phyloP scores from a whole-genome alignment of 2,797 vertebrate species.

The Enteromius fasciolatus region DNA sequence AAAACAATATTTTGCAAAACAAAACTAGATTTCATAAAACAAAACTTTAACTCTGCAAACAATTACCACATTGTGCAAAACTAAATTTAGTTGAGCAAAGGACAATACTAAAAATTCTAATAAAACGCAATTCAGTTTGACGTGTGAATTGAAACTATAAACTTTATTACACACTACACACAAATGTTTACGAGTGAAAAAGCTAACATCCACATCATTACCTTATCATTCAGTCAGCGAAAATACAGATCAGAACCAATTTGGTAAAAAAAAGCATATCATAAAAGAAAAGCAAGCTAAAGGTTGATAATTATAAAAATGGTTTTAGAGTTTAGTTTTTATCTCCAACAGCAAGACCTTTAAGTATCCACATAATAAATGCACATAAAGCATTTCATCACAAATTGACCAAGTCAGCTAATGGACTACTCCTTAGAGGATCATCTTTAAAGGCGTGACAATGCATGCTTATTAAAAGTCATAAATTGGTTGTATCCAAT shows the following conservation, averaged over 20 bases:
- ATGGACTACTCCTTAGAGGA: conserved; percentile 10
- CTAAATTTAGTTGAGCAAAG: neutral
- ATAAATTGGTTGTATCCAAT: conserved; percentile 14
- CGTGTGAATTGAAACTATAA: neutral
- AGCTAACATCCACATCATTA: neutral
- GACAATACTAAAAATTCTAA: neutral
- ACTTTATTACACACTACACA: neutral
- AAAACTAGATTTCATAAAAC: neutral
- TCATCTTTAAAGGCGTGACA: neutral
- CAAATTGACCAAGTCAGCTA: conserved; percentile 9
- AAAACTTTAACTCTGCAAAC: neutral
- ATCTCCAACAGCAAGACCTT: neutral
- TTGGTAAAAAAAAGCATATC: neutral
- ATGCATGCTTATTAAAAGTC: conserved; percentile 27
- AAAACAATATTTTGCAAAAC: neutral
- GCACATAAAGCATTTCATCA: conserved; percentile 1
- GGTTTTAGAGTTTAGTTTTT: neutral
- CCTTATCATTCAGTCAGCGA: neutral
- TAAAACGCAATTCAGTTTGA: neutral
- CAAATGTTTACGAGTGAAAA: neutral
- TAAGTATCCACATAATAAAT: conserved; percentile 1
- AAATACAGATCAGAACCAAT: neutral
- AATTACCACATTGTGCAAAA: neutral
- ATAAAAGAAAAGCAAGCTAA: neutral
- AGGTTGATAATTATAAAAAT: neutral